A percentile compares a stretch with the other conserved stretches of the same genome.
Conservation (phyloP, 2,888 invertebrate genomes). For the Drosophila anomelani region DNA sequence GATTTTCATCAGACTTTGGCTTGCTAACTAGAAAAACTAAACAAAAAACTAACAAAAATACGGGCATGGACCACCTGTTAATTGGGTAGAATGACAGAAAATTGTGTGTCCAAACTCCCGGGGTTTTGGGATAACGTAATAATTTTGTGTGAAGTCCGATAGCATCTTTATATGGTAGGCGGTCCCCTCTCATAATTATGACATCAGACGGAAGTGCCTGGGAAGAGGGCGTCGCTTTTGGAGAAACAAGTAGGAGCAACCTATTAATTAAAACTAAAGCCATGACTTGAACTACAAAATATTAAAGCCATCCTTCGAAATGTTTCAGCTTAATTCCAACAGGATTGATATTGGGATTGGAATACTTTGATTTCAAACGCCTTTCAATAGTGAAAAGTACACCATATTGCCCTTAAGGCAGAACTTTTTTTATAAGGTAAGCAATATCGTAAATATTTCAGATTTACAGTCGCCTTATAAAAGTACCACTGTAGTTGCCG, state of each 20-base stretch:
- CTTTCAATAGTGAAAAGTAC: not conserved
- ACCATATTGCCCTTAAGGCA: not conserved
- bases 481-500: constrained; percentile 18
- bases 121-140: constrained; percentile 56
- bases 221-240: not conserved
- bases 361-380: not conserved
- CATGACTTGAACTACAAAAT: not conserved
- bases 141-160: constrained; percentile 72
- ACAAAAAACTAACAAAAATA: constrained; percentile 13
- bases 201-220: constrained; percentile 66
- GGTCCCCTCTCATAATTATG: constrained; percentile 61
- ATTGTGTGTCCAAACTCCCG: constrained; percentile 35
- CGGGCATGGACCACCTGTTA: constrained; percentile 55
- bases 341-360: not conserved
- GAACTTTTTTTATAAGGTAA: not conserved
- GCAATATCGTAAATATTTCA: constrained; percentile 1
- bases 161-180: constrained; percentile 66
- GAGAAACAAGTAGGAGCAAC: not conserved
- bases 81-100: constrained; percentile 60
- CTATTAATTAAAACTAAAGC: not conserved
- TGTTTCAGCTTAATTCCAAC: not conserved
- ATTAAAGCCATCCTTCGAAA: not conserved
- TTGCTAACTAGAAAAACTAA: constrained; percentile 26
- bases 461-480: constrained; percentile 1
- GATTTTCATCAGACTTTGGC: constrained; percentile 71